phyloP scores from a whole-genome alignment of 2,888 invertebrate species.

The Actias luna region DNA sequence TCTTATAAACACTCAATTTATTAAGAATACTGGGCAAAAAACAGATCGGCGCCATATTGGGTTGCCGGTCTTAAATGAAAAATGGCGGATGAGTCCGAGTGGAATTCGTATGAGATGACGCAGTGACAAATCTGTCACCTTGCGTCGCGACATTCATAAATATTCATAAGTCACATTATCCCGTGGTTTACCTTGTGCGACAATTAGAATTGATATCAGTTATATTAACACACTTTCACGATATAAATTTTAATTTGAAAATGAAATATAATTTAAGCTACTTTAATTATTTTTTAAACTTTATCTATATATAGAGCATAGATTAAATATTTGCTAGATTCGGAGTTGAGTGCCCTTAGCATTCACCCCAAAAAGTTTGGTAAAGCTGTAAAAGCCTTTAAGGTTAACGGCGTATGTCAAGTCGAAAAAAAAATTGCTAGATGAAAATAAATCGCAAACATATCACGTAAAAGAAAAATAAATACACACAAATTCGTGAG shows the following conservation, averaged over 20 bases:
- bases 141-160: neutral
- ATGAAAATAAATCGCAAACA: too few species aligned
- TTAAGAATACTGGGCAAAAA: neutral
- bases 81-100: neutral
- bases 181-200: neutral
- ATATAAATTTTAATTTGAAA: neutral
- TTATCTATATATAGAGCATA: too few species aligned
- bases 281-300: too few species aligned
- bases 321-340: too few species aligned
- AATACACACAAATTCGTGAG: too few species aligned
- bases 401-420: too few species aligned
- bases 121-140: neutral
- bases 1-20: constrained; percentile 1
- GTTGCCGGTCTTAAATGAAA: neutral
- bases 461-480: too few species aligned
- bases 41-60: neutral
- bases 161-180: neutral
- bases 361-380: too few species aligned
- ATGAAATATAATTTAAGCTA: too few species aligned
- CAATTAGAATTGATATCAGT: neutral
- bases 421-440: too few species aligned
- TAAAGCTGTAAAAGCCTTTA: too few species aligned
- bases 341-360: too few species aligned
- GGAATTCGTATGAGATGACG: neutral
- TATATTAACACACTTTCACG: neutral